phyloP scores from a whole-genome alignment of 2,113 vertebrate species.

The Microtus pennsylvanicus region DNA sequence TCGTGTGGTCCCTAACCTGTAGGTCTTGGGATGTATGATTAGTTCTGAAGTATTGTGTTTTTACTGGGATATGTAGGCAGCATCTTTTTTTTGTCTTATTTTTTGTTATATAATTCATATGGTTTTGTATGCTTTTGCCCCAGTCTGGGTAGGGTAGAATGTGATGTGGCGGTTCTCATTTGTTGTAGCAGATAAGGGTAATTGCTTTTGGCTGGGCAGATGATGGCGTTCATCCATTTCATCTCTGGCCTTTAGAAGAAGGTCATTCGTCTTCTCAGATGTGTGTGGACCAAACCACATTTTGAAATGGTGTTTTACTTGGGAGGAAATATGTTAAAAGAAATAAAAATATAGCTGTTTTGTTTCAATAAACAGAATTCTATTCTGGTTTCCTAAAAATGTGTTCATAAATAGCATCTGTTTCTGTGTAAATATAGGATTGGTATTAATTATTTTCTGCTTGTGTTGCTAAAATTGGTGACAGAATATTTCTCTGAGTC shows the following conservation, averaged over 20 bases:
- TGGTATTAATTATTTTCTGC: constrained; percentile 65
- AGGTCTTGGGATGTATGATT: constrained; percentile 1
- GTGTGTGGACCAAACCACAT: background rate
- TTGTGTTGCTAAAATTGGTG: constrained; percentile 54
- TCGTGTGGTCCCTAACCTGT: background rate
- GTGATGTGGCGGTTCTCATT: background rate
- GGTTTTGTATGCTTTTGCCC: background rate
- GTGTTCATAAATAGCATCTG: constrained; percentile 64
- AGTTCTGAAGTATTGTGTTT: constrained; percentile 42
- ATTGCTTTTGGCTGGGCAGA: constrained; percentile 34
- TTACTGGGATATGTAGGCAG: background rate
- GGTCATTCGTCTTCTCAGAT: background rate
- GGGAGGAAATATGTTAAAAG: constrained; percentile 53
- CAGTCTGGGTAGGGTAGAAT: background rate
- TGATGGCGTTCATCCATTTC: constrained; percentile 6
- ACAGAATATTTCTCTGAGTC: constrained; percentile 54
- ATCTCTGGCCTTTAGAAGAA: constrained; percentile 42
- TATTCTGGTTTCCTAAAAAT: constrained; percentile 58
- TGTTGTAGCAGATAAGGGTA: background rate
- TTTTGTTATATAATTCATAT: constrained; percentile 39
- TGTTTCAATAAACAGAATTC: constrained; percentile 61
- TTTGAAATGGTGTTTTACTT: constrained; percentile 60
- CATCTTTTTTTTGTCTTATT: background rate
- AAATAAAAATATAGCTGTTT: constrained; percentile 61
- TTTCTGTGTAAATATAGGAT: constrained; percentile 59